Percentiles rank a stretch among this genome's conserved stretches.
These are phyloP conservation scores for Harpagus bidentatus DNA, from an alignment of 2,113 vertebrate species.

Conservation along the genomic window DNA sequence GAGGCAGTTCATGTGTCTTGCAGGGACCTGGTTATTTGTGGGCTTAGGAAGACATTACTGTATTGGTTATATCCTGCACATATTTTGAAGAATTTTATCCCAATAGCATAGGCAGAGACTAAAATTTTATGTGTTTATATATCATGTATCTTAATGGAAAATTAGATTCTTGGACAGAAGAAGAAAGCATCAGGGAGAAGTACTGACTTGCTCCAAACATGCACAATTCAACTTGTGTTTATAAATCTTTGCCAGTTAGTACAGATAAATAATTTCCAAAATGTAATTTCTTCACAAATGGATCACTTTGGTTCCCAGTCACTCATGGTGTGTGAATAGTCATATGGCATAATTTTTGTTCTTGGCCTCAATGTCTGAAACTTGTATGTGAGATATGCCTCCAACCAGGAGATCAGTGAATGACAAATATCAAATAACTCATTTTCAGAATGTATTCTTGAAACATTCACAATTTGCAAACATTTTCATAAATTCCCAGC, in stretches of 20 bases:
- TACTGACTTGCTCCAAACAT: neutral
- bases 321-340: neutral
- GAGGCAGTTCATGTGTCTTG: neutral
- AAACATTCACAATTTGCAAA: conserved; percentile 22
- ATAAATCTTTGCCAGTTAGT: conserved; percentile 10
- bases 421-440: conserved; percentile 29
- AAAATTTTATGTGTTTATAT: conserved; percentile 2
- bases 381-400: neutral
- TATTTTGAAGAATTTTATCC: neutral
- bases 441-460: neutral
- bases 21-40: neutral
- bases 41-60: neutral
- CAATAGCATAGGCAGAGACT: neutral
- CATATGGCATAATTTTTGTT: neutral
- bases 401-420: neutral
- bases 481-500: conserved; percentile 30
- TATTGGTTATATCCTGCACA: neutral
- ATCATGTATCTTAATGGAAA: conserved; percentile 7
- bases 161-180: neutral
- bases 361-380: neutral
- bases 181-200: conserved; percentile 10
- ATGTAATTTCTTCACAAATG: conserved; percentile 31
- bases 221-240: neutral
- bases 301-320: neutral
- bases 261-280: conserved; percentile 33